phyloP scores from a whole-genome alignment of 2,113 vertebrate genomes.

The Triplophysa tibetana region DNA sequence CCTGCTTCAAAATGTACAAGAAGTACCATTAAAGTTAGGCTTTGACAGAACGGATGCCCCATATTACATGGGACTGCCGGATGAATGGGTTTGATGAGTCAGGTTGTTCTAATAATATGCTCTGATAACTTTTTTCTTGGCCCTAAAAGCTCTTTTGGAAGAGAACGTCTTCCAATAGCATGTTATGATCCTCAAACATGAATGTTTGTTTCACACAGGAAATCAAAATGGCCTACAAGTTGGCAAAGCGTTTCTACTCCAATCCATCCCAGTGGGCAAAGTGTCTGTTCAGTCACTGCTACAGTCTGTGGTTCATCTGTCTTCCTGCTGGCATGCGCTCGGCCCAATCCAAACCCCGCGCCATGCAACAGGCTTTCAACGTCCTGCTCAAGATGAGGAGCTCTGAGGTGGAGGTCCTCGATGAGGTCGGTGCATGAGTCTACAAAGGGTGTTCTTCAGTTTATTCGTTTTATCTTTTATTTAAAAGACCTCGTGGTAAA shows the following conservation, averaged over 20 bases:
- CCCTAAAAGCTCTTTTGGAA: not conserved
- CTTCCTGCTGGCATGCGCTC: conserved; percentile 85
- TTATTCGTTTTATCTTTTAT: too few relatives aligned
- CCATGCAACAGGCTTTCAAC: conserved; percentile 91
- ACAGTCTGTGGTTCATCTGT: conserved; percentile 98
- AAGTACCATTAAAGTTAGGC: not conserved
- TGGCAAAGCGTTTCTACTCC: conserved; percentile 85
- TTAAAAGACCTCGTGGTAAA: too few relatives aligned
- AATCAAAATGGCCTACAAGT: conserved; percentile 92
- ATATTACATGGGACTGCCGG: not conserved
- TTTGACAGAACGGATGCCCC: not conserved
- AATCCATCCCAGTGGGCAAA: conserved; percentile 90
- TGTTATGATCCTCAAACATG: not conserved
- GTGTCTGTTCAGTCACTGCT: conserved; percentile 94
- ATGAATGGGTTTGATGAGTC: not conserved
- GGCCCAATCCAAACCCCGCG: conserved; percentile 84
- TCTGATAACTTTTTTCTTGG: not conserved
- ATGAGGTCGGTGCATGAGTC: conserved; percentile 77
- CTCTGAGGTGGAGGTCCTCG: conserved; percentile 88
- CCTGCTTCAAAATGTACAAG: not conserved
- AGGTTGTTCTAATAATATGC: not conserved
- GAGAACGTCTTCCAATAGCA: not conserved
- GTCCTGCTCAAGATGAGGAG: conserved; percentile 91
- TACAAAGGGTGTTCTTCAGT: not conserved
- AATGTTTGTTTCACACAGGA: conserved; percentile 74